phyloP scores from a whole-genome alignment of 2,888 invertebrate genomes.

The Philereme vetulata region DNA sequence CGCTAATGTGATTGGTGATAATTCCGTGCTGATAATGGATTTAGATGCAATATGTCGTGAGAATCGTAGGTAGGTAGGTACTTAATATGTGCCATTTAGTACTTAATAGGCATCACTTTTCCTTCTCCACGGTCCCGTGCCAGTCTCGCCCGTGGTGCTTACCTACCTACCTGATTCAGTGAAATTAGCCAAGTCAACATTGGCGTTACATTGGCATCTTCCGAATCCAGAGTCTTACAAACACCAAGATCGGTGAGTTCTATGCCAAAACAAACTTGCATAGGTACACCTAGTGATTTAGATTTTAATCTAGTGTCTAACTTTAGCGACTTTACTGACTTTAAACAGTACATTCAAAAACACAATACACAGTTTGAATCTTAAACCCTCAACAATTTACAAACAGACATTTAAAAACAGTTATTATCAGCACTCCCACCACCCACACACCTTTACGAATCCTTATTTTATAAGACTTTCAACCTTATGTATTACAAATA shows the following conservation, averaged over 20 bases:
- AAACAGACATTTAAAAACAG: constrained; percentile 37
- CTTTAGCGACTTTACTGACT: background rate
- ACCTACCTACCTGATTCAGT: too few relatives aligned
- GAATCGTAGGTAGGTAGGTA: constrained; percentile 6
- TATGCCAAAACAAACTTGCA: too few relatives aligned
- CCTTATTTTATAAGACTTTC: background rate
- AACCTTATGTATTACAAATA: constrained; percentile 2
- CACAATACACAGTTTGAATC: background rate
- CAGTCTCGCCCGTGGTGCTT: too few relatives aligned
- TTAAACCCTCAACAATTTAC: constrained; percentile 14
- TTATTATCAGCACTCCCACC: constrained; percentile 34
- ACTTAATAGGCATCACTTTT: background rate
- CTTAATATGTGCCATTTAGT: constrained; percentile 1
- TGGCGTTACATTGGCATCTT: too few relatives aligned
- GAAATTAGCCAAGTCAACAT: too few relatives aligned
- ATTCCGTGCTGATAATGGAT: constrained; percentile 50
- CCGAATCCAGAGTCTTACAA: too few relatives aligned
- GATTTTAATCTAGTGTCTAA: background rate
- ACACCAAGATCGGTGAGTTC: too few relatives aligned
- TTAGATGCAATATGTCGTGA: constrained; percentile 28
- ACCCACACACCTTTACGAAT: constrained; percentile 26
- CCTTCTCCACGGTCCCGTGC: too few relatives aligned
- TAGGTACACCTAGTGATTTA: too few relatives aligned
- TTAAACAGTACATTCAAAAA: too few relatives aligned
- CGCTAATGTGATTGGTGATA: constrained; percentile 71